Evolutionary conservation across 2,113 vertebrate genomes (phyloP).

Genomic region (Neolamprologus falcicula): DNA sequence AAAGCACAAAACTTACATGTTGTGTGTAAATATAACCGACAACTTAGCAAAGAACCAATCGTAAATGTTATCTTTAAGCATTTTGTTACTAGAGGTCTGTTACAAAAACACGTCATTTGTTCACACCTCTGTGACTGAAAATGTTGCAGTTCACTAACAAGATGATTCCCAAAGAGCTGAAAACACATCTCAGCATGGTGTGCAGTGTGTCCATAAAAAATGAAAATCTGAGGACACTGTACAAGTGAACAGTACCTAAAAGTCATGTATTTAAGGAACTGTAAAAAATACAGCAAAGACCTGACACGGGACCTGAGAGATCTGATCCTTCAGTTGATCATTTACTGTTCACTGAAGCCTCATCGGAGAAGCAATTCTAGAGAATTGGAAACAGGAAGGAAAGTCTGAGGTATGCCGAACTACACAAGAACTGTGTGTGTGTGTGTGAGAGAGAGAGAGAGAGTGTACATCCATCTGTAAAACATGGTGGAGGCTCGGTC

Average conservation of each 20-base stretch:
- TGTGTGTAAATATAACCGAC: background rate
- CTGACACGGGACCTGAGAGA: background rate
- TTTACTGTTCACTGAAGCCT: background rate
- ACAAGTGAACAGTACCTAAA: background rate
- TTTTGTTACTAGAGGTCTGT: background rate
- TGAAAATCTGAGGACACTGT: accelerated
- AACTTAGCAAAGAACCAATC: background rate
- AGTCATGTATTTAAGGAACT: accelerated
- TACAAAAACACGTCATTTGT: background rate
- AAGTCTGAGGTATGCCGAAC: background rate
- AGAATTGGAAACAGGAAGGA: background rate
- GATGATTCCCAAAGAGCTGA: background rate
- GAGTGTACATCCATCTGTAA: background rate
- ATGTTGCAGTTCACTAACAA: background rate
- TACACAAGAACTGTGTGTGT: background rate
- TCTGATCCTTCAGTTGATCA: background rate
- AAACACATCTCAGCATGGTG: background rate
- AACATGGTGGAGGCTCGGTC: accelerated
- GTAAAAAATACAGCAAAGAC: background rate
- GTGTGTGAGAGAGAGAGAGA: background rate
- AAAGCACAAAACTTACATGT: background rate
- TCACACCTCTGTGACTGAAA: background rate
- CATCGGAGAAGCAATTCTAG: accelerated
- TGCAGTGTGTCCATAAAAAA: accelerated
- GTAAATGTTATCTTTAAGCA: accelerated